Base-by-base conservation (phyloP, 2,888 invertebrate genomes). In the Lordiphosa fenestrarum region DNA sequence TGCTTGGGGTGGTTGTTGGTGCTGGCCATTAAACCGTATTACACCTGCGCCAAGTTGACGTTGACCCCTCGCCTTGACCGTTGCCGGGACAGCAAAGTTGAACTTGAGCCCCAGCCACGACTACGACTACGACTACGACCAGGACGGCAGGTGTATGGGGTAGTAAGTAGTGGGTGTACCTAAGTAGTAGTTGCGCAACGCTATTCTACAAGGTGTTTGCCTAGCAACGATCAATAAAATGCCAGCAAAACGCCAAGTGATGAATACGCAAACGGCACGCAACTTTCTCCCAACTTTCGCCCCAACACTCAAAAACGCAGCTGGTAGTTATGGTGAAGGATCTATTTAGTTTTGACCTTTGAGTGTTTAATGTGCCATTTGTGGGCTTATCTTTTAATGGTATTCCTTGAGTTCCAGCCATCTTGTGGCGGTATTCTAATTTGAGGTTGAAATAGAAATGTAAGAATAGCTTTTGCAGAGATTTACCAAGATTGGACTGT, bases 51-150 rank as follows among this genome's bases (percentile, higher is more conserved):
- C 59, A 53, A 7, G 21, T 39, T n/a, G 21, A 50, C 60, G 71
- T 64, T 82, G 77, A 78, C 68, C 77, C 83, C 76, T 75, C 66
- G 73, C 77, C 77, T 78, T 78, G 77, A 78, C 77, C 80, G 63
- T 38, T 48, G 37, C 19, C 40, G 33, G 6, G 10, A n/a, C 58
- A 53, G 46, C 25, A 51, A 53, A 41, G 39, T 66, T 82, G 83
- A 77, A 77, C 83, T 77, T 77, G 83, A 62, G 55, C 48, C 41
- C 19, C 38, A n/a, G 38, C 50, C 13, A 49, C 52, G 53, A 50
- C 47, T 51, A 3, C 19, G 19, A 19, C 58, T 51, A 60, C 41
- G 30, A 56, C 23, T 4, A 47, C 46, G 36, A 38, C n/a, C 15
- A 15, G 15, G 15, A 15, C 15, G 15, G 15, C 15, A 15, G 15